phyloP scores from a whole-genome alignment of 1,140 invertebrate genomes.

The Meteorus sp. region DNA sequence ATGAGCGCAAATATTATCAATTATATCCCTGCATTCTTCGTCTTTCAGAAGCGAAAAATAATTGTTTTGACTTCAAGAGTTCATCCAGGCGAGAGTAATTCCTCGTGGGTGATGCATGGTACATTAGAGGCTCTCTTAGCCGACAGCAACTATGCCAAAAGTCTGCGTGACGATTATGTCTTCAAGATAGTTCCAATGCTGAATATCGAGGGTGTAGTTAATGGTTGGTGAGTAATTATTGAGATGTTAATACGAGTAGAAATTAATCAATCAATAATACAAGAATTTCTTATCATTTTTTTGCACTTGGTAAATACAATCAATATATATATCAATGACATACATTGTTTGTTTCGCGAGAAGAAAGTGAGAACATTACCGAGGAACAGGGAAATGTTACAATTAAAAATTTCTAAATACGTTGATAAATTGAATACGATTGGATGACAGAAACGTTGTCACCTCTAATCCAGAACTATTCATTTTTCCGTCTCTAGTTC shows the following conservation, averaged over 20 bases:
- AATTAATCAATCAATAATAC: conserved; percentile 21
- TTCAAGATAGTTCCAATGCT: conserved; percentile 89
- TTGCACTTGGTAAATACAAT: conserved; percentile 39
- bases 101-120: conserved; percentile 89
- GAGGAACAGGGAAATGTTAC: conserved; percentile 12
- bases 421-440: conserved; percentile 42
- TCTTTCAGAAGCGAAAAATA: conserved; percentile 65
- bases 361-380: conserved; percentile 31
- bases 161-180: conserved; percentile 72
- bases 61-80: conserved; percentile 80
- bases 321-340: no score
- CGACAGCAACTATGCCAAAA: conserved; percentile 60
- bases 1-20: no score
- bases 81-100: conserved; percentile 87
- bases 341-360: background rate
- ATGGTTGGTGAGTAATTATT: conserved; percentile 75
- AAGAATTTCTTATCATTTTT: conserved; percentile 34
- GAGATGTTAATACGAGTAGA: background rate
- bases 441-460: conserved; percentile 53
- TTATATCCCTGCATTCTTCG: background rate
- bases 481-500: background rate
- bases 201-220: conserved; percentile 86
- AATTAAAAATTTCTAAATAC: conserved; percentile 9
- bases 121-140: conserved; percentile 71
- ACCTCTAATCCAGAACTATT: no score